phyloP scores from a whole-genome alignment of 2,888 invertebrate genomes.

The Oligia fasciuncula region DNA sequence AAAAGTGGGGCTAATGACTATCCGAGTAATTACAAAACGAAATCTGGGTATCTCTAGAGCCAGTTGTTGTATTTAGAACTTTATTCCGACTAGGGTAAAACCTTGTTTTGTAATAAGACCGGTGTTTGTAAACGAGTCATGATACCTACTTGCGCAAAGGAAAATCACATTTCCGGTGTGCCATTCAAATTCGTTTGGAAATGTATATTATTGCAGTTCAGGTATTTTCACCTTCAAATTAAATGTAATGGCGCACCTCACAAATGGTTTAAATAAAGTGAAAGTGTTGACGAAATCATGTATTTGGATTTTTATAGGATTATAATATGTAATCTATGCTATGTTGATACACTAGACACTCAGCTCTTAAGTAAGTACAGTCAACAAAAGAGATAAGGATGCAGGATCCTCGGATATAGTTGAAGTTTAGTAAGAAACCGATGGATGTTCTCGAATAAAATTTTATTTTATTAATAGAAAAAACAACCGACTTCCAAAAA shows the following conservation, averaged over 20 bases:
- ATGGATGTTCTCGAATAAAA: no score
- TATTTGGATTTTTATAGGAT: background rate
- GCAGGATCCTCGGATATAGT: no score
- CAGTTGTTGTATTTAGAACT: background rate
- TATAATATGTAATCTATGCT: background rate
- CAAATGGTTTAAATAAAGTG: conserved; percentile 41
- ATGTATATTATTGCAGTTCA: conserved; percentile 12
- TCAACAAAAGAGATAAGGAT: no score
- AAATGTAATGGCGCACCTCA: conserved; percentile 30
- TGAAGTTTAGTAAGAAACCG: no score
- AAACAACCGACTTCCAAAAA: no score
- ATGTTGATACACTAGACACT: background rate
- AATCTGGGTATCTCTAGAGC: background rate
- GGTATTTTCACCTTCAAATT: conserved; percentile 48
- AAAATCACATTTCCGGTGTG: conserved; percentile 32
- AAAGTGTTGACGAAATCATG: conserved; percentile 36
- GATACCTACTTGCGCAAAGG: background rate
- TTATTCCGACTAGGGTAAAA: background rate
- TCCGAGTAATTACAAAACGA: background rate
- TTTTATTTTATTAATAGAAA: no score
- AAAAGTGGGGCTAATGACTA: background rate
- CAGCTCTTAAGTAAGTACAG: no score
- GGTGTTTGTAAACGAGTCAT: conserved; percentile 11
- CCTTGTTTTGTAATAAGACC: background rate
- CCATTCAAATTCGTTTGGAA: conserved; percentile 24